These are phyloP conservation scores for Koerneria pararmatus DNA, from an alignment of 2,888 invertebrate genomes.

Conservation along the genomic window DNA sequence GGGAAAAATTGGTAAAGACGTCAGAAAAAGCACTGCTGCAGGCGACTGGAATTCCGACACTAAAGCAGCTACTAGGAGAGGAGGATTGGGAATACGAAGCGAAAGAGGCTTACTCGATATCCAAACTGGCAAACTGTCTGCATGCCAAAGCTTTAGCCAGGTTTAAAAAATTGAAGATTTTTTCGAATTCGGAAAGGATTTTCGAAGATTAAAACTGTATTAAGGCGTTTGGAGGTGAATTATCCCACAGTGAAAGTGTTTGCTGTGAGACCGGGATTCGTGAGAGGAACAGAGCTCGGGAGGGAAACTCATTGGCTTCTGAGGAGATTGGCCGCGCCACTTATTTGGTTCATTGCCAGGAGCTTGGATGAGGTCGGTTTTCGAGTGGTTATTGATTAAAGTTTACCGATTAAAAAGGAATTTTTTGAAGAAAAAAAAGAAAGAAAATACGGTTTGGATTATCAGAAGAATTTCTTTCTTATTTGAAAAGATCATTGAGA, in stretches of 20 bases:
- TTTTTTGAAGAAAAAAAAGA: too few relatives aligned
- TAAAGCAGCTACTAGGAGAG: conserved; percentile 36
- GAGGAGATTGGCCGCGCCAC: conserved; percentile 47
- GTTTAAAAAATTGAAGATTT: not conserved
- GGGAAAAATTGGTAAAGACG: not conserved
- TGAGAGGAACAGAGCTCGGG: conserved; percentile 41
- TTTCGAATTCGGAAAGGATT: conserved; percentile 10
- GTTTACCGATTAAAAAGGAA: too few relatives aligned
- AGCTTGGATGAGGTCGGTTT: conserved; percentile 42
- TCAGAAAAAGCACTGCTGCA: not conserved
- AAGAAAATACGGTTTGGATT: too few relatives aligned
- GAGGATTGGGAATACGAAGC: conserved; percentile 44
- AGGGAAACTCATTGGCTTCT: conserved; percentile 48
- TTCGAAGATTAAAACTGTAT: not conserved
- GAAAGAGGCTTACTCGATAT: conserved; percentile 54
- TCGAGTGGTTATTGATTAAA: too few relatives aligned
- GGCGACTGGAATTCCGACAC: conserved; percentile 16
- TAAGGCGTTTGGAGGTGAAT: conserved; percentile 10
- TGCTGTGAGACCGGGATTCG: conserved; percentile 20
- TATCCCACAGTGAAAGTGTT: conserved; percentile 15
- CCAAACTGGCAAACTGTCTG: conserved; percentile 58
- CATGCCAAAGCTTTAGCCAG: conserved; percentile 39
- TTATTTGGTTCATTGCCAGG: conserved; percentile 54
- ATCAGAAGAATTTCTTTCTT: too few relatives aligned
- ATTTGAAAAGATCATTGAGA: too few relatives aligned